Evolutionary conservation across 2,888 invertebrate genomes (phyloP).

Genomic region (Loripinus fragilis): DNA sequence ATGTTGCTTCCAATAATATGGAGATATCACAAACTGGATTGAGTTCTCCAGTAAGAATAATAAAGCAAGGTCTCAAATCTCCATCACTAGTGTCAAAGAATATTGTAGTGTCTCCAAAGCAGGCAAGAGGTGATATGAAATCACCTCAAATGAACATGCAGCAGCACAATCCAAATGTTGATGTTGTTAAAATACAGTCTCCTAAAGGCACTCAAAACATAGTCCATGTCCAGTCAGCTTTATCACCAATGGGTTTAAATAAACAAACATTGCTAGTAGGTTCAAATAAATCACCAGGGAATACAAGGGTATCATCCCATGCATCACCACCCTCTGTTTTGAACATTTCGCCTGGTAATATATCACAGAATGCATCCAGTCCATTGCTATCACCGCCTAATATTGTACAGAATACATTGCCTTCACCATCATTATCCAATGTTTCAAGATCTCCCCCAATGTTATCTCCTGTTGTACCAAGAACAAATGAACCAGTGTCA

Average conservation of each 20-base stretch:
- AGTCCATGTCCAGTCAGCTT: constrained; percentile 23
- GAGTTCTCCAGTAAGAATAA: constrained; percentile 10
- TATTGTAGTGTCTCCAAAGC: neutral
- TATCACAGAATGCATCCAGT: neutral
- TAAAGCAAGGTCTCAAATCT: constrained; percentile 18
- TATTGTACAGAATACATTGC: neutral
- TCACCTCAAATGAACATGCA: neutral
- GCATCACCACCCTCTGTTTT: neutral
- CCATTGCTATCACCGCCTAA: constrained; percentile 13
- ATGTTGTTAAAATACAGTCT: constrained; percentile 43
- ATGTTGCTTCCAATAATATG: neutral
- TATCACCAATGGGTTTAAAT: neutral
- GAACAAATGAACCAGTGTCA: neutral
- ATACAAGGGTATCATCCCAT: neutral
- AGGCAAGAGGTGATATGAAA: neutral
- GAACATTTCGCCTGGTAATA: neutral
- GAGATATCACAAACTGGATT: neutral
- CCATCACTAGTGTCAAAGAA: constrained; percentile 19
- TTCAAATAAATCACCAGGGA: neutral
- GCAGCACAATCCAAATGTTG: neutral
- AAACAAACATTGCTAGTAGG: neutral
- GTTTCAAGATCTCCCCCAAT: constrained; percentile 20
- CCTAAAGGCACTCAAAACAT: constrained; percentile 25
- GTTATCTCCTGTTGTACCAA: constrained; percentile 32
- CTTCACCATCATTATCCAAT: constrained; percentile 4